Percentiles rank a stretch among this genome's conserved stretches.
Evolutionary conservation across 2,888 invertebrate genomes (phyloP).

Genomic region (Andrena bucephala): DNA sequence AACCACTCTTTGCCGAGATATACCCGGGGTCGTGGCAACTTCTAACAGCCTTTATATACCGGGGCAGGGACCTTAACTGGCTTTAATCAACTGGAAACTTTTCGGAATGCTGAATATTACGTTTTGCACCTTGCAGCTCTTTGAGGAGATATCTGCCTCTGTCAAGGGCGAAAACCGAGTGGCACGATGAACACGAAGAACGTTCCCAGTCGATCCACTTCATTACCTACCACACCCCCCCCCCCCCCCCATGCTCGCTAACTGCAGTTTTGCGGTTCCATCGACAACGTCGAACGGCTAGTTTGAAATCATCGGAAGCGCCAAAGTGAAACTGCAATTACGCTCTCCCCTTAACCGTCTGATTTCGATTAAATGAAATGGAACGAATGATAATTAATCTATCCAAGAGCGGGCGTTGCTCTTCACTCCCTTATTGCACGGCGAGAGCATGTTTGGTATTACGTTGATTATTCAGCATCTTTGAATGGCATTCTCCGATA

Average conservation of each 20-base stretch:
- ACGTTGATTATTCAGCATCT: no score
- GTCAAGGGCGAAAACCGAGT: slow-evolving; percentile 10
- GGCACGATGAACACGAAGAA: slow-evolving; percentile 12
- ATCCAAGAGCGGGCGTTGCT: neutral
- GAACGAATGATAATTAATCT: slow-evolving; percentile 31
- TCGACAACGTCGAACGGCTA: neutral
- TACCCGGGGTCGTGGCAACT: slow-evolving; percentile 56
- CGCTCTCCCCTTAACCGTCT: neutral
- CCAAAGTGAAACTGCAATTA: slow-evolving; percentile 1
- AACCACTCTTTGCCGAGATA: slow-evolving; percentile 68
- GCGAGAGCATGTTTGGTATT: no score
- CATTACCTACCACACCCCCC: slow-evolving; percentile 23
- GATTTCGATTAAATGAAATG: slow-evolving; percentile 3
- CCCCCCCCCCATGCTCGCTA: neutral
- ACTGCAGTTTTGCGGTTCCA: slow-evolving; percentile 5
- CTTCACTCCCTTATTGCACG: neutral
- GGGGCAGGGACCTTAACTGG: slow-evolving; percentile 71
- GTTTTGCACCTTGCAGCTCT: slow-evolving; percentile 62
- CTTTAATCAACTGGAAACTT: slow-evolving; percentile 80
- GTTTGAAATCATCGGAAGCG: neutral
- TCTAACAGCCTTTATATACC: slow-evolving; percentile 55
- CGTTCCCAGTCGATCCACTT: slow-evolving; percentile 23
- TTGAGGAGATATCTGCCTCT: slow-evolving; percentile 34
- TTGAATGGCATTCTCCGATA: no score
- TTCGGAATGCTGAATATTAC: slow-evolving; percentile 73